Percentiles rank a stretch among this genome's conserved stretches.
phyloP scores from a whole-genome alignment of 2,797 vertebrate species.

The Champsocephalus esox region DNA sequence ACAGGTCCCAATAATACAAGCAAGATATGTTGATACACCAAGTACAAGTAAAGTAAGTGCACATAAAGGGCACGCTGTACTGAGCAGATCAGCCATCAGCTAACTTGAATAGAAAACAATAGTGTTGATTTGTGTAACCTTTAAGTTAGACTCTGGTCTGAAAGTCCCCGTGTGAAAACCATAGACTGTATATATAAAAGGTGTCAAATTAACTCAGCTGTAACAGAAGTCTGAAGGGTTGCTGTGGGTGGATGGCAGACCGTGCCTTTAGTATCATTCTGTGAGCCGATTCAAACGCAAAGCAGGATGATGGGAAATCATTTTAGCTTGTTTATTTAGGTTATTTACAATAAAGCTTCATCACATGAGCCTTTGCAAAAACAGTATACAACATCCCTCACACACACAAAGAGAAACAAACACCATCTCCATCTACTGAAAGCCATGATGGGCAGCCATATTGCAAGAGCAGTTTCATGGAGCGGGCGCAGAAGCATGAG shows the following conservation, averaged over 20 bases:
- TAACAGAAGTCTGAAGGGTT: not conserved
- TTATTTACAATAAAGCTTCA: constrained; percentile 84
- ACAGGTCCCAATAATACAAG: no score
- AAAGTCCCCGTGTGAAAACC: no score
- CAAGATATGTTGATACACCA: not conserved
- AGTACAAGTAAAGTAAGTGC: not conserved
- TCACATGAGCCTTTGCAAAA: constrained; percentile 73
- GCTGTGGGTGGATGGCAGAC: not conserved
- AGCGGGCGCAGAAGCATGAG: constrained; percentile 23
- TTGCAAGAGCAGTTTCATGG: constrained; percentile 47
- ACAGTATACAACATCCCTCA: constrained; percentile 65
- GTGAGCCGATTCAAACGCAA: constrained; percentile 36
- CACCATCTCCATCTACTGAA: constrained; percentile 59
- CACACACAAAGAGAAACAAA: constrained; percentile 51
- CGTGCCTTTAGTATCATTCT: not conserved
- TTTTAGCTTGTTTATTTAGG: constrained; percentile 79
- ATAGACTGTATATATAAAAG: no score
- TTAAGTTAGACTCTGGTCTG: not conserved
- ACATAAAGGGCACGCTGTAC: not conserved
- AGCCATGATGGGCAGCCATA: constrained; percentile 55
- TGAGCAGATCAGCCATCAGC: not conserved
- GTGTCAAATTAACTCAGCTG: not conserved
- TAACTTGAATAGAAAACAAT: not conserved
- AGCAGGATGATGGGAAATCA: constrained; percentile 36
- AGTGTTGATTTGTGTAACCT: not conserved